Conservation (phyloP, 1,140 invertebrate species). For the Calliopsis andreniformis region DNA sequence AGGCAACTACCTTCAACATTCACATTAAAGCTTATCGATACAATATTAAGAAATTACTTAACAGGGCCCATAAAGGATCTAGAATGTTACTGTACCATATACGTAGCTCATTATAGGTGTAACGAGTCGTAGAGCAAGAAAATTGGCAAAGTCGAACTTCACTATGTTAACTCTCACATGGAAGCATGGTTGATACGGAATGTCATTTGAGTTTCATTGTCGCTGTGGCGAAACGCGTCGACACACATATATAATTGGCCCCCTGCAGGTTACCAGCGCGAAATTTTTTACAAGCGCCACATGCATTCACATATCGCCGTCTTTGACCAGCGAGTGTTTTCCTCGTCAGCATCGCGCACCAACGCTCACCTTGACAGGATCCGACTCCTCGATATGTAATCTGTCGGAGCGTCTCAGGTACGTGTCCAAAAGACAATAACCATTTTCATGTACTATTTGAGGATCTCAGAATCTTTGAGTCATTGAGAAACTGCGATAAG, state of each 20-base stretch:
- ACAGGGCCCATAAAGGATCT: neutral
- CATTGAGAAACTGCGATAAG: no score
- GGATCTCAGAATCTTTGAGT: no score
- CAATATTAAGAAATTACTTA: neutral
- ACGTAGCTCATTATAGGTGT: slow-evolving; percentile 26
- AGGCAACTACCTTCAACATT: neutral
- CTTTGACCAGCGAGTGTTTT: slow-evolving; percentile 43
- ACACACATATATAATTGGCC: slow-evolving; percentile 75
- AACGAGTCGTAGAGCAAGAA: slow-evolving; percentile 22
- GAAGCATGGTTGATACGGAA: slow-evolving; percentile 69
- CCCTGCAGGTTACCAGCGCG: slow-evolving; percentile 68
- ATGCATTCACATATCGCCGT: slow-evolving; percentile 55
- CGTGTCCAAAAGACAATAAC: no score
- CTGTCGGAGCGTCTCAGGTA: slow-evolving; percentile 6
- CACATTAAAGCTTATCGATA: neutral
- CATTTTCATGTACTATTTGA: neutral
- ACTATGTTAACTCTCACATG: slow-evolving; percentile 54
- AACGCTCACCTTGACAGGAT: neutral
- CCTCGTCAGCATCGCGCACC: slow-evolving; percentile 17
- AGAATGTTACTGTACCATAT: slow-evolving; percentile 9
- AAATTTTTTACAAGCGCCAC: slow-evolving; percentile 68
- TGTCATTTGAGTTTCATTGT: slow-evolving; percentile 79
- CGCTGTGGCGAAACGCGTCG: slow-evolving; percentile 70
- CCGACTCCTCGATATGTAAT: slow-evolving; percentile 9
- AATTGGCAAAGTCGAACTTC: slow-evolving; percentile 40